These are phyloP conservation scores for Naja naja DNA, from an alignment of 2,113 vertebrate genomes.

Conservation along the genomic window DNA sequence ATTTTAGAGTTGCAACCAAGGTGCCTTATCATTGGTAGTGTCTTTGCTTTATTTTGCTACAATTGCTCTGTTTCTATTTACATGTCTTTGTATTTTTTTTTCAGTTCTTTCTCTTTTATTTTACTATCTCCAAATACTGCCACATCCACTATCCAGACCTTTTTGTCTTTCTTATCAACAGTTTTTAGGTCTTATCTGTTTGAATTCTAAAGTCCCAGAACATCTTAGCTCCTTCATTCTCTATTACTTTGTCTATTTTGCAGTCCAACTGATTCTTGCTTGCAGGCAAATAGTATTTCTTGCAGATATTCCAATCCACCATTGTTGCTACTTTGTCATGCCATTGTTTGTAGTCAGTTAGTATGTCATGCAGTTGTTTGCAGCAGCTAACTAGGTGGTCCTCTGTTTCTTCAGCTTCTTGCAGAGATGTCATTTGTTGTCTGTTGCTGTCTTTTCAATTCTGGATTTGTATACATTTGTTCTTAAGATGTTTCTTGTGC, in stretches of 20 bases:
- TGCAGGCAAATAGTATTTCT: background rate
- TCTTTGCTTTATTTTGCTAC: background rate
- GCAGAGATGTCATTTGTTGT: background rate
- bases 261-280: background rate
- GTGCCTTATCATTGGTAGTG: background rate
- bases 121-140: background rate
- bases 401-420: background rate
- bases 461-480: background rate
- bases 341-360: background rate
- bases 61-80: background rate
- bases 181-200: background rate
- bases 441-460: background rate
- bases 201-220: background rate
- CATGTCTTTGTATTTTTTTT: background rate
- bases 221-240: background rate
- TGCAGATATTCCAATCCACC: background rate
- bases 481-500: background rate
- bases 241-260: background rate
- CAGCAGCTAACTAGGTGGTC: background rate
- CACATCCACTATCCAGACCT: background rate
- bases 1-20: background rate
- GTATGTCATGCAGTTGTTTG: background rate
- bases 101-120: background rate
- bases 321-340: background rate
- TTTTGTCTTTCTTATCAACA: background rate